Evolutionary conservation across 2,113 vertebrate genomes (phyloP).

Genomic region (Xiphophorus maculatus): DNA sequence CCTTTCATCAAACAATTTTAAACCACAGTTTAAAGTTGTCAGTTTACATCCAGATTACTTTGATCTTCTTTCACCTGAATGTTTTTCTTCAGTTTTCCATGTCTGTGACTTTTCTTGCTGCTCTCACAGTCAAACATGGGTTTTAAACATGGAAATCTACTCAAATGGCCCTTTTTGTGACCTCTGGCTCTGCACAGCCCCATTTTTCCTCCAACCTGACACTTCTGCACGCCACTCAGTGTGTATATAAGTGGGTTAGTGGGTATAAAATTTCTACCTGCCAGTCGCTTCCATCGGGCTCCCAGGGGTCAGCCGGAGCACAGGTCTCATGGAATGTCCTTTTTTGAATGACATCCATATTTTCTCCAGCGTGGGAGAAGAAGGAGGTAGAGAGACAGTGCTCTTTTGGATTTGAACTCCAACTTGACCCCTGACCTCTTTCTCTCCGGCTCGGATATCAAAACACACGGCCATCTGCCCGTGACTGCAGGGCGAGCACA

Average conservation of each 20-base stretch:
- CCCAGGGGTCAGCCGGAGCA: slow-evolving; percentile 33
- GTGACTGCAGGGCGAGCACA: slow-evolving; percentile 68
- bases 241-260: slow-evolving; percentile 68
- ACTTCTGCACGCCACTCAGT: slow-evolving; percentile 40
- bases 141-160: slow-evolving; percentile 1
- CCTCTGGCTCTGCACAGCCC: neutral
- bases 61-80: neutral
- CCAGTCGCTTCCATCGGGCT: slow-evolving; percentile 23
- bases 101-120: neutral
- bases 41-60: neutral
- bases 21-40: neutral
- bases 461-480: slow-evolving; percentile 87
- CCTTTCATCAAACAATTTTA: neutral
- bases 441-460: slow-evolving; percentile 79
- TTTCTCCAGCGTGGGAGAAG: slow-evolving; percentile 51
- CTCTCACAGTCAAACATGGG: neutral
- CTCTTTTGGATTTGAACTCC: slow-evolving; percentile 85
- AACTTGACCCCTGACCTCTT: slow-evolving; percentile 82
- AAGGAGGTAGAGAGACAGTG: slow-evolving; percentile 48
- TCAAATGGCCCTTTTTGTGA: neutral
- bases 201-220: slow-evolving; percentile 35
- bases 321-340: slow-evolving; percentile 56
- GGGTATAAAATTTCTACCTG: slow-evolving; percentile 36
- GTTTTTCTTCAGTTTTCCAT: neutral
- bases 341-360: slow-evolving; percentile 78